Conservation (phyloP, 2,797 vertebrate genomes). For the Spondyliosoma cantharus region DNA sequence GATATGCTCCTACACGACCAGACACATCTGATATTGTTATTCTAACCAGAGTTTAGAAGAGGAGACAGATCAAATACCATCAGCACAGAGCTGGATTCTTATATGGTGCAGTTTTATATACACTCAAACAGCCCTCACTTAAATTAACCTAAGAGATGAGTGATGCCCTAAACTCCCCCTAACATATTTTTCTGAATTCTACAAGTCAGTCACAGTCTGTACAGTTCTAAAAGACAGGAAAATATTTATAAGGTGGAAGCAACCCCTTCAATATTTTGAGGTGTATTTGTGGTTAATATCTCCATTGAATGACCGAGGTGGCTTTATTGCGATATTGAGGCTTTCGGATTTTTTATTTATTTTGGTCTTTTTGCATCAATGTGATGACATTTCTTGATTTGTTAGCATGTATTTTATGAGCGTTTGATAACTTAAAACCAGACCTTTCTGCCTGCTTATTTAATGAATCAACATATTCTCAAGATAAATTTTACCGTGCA, state of each 20-base stretch:
- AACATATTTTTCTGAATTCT: background rate
- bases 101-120: constrained; percentile 2
- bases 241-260: background rate
- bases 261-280: background rate
- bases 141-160: background rate
- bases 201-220: background rate
- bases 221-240: background rate
- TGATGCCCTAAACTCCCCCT: background rate
- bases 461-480: no score
- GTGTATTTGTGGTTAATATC: background rate
- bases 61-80: constrained; percentile 14
- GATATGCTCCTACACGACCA: constrained; percentile 13
- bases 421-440: no score
- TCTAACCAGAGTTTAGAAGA: constrained; percentile 29
- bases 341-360: no score
- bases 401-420: no score
- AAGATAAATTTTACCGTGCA: no score
- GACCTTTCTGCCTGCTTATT: no score
- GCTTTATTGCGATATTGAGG: background rate
- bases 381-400: background rate
- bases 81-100: background rate
- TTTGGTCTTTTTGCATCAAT: background rate
- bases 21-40: constrained; percentile 34
- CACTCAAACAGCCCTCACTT: constrained; percentile 6
- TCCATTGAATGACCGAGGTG: background rate